Evolutionary conservation across 2,888 invertebrate genomes (phyloP), one percentile per base, ranked within the genome.

Genomic region (Parthenolecanium corni): DNA sequence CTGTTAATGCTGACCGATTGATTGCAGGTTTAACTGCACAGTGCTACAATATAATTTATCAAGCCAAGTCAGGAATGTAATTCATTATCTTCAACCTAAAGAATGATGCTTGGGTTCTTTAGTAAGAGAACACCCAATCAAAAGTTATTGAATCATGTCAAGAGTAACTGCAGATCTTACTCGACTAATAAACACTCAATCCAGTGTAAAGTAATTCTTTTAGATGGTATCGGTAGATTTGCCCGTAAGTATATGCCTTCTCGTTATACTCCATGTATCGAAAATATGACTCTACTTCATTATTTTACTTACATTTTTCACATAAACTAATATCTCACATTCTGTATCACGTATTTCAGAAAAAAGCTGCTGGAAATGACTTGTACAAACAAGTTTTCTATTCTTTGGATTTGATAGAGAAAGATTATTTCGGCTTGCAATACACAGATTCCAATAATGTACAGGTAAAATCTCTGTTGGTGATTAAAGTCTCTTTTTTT

Each of bases 351-450:
- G 68, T 68, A 68, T 82, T 82, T 23, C 77, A 91, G 83, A 96
- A 95, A 85, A 95, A 95, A 76, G 89, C 94, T 12, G 80, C 89
- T 73, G 97, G 95, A 31, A 83, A 82, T 71, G 94, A 94, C 73
- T 80, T 98, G 62, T 94, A 94, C 74, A 96, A 98, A 73, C 94
- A 96, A 78, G 94, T 98, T 5, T 95, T 95, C 76, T 95, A 95
- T 76, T 90, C 94, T 61, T 76, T 98, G 72, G 97, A 98, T 75
- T 80, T 98, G 67, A 93, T 96, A 69, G 98, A 98, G 75, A 94
- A 94, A 75, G 97, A 98, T 76, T 98, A 98, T 75, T 98, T 98
- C 80, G 98, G 97, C 42, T 77, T 98, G 64, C 97, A 97, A 76
- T 98, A 88, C 73, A 96, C 92, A 58, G 98, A 98, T 75, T 89